phyloP scores from a whole-genome alignment of 2,888 invertebrate genomes.

The Malacosoma neustria region DNA sequence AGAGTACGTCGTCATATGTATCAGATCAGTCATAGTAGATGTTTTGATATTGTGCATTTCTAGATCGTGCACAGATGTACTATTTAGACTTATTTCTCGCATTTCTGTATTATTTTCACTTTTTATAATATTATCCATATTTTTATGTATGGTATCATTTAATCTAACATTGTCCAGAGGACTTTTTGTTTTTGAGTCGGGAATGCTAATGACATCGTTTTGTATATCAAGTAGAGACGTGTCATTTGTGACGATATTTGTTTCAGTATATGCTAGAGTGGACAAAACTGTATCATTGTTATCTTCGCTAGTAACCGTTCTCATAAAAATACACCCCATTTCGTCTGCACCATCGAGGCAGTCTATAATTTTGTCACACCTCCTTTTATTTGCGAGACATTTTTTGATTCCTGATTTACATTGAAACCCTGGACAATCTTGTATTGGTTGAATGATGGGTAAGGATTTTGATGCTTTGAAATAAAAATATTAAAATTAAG shows the following conservation, averaged over 20 bases:
- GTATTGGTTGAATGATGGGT: conserved; percentile 67
- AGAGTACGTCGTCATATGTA: too few species aligned
- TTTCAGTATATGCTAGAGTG: neutral
- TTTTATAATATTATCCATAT: neutral
- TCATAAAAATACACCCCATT: conserved; percentile 70
- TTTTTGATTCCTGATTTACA: conserved; percentile 79
- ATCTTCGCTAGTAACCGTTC: conserved; percentile 11
- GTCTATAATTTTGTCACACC: conserved; percentile 83
- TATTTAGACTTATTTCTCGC: conserved; percentile 1
- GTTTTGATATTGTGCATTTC: too few species aligned
- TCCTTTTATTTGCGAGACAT: conserved; percentile 78
- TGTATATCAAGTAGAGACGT: too few species aligned
- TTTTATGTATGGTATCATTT: neutral
- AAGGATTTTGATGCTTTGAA: conserved; percentile 59
- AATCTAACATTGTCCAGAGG: neutral
- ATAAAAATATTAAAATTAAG: too few species aligned
- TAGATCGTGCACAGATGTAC: too few species aligned
- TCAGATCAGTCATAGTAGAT: too few species aligned
- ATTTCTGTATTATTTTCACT: neutral
- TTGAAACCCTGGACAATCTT: conserved; percentile 82
- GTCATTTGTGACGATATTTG: neutral
- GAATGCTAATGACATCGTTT: too few species aligned
- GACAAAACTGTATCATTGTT: conserved; percentile 2
- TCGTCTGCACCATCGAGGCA: conserved; percentile 90
- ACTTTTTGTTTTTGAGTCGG: too few species aligned